Evolutionary conservation across 2,888 invertebrate species (phyloP).

Genomic region (Leptura quadrifasciata): DNA sequence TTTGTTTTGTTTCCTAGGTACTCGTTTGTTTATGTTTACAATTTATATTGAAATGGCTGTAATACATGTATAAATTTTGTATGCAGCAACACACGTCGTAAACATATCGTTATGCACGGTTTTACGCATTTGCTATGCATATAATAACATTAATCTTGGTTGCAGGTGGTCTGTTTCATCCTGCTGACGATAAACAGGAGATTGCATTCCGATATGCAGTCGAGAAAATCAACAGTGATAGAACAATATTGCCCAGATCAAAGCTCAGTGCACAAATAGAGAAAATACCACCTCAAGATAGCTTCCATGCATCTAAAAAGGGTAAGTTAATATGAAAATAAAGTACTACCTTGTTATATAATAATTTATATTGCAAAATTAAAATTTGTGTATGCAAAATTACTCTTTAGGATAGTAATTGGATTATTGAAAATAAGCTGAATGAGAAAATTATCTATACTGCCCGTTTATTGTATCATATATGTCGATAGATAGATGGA

Average conservation of each 20-base stretch:
- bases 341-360: too few species aligned
- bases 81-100: not conserved
- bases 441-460: too few species aligned
- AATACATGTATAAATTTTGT: not conserved
- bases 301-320: conserved; percentile 95
- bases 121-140: conserved; percentile 20
- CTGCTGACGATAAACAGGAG: conserved; percentile 90
- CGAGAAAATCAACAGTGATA: conserved; percentile 90
- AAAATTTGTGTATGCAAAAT: too few species aligned
- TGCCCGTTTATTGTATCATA: too few species aligned
- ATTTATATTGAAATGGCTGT: not conserved
- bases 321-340: conserved; percentile 78
- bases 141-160: conserved; percentile 41
- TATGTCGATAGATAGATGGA: too few species aligned
- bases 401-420: too few species aligned
- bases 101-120: not conserved
- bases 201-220: conserved; percentile 95
- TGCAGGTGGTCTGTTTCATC: conserved; percentile 91
- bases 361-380: too few species aligned
- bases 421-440: too few species aligned
- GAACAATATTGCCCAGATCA: conserved; percentile 88
- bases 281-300: conserved; percentile 92
- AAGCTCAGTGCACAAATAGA: conserved; percentile 92
- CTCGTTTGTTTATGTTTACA: too few species aligned
- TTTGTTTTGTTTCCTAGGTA: too few species aligned